Percentiles rank a stretch among this genome's conserved stretches.
phyloP scores from a whole-genome alignment of 2,797 vertebrate genomes.

The Sciurus carolinensis region DNA sequence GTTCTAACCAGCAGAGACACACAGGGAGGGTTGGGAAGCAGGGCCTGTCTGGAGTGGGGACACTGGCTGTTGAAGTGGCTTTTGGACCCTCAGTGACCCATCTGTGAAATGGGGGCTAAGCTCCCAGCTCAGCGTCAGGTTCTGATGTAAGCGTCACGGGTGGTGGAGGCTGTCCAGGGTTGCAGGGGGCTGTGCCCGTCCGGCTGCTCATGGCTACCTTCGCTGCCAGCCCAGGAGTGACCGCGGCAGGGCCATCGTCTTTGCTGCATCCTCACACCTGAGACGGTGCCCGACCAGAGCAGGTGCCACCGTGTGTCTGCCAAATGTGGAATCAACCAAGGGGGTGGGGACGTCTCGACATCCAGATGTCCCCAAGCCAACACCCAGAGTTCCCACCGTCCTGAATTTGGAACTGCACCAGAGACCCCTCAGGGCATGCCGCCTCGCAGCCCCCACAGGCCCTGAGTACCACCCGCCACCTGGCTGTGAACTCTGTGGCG shows the following conservation, averaged over 20 bases:
- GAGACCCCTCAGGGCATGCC: fast-evolving
- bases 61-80: slow-evolving; percentile 2
- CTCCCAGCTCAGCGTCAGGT: neutral
- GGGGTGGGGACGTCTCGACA: neutral
- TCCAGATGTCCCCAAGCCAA: neutral
- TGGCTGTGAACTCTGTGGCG: neutral
- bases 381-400: neutral
- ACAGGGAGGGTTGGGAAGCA: slow-evolving; percentile 48
- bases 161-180: neutral
- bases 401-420: neutral
- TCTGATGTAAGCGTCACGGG: fast-evolving
- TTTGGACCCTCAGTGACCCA: slow-evolving; percentile 26
- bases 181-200: neutral
- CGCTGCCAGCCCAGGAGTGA: neutral
- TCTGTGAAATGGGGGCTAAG: slow-evolving; percentile 9
- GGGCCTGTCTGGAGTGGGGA: neutral
- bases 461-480: neutral
- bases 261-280: neutral
- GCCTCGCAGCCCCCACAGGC: neutral
- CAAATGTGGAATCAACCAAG: neutral
- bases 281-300: neutral
- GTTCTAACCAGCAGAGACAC: slow-evolving; percentile 62
- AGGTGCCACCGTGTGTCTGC: too few species aligned
- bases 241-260: neutral
- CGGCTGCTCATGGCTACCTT: neutral